Conservation (phyloP, 2,888 invertebrate species). For the Oscheius onirici region DNA sequence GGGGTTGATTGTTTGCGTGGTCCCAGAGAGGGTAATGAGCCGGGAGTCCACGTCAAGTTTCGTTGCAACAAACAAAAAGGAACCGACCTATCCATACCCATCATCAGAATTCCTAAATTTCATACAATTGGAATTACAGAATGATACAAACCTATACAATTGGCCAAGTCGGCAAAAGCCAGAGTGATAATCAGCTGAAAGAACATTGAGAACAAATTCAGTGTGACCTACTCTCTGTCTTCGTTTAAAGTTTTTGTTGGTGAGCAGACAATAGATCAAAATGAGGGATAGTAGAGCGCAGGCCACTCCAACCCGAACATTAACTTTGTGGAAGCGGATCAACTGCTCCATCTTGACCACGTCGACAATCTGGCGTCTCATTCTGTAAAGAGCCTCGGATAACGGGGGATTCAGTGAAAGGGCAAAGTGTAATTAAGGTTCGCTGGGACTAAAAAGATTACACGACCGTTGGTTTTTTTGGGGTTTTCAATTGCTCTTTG, state of each 20-base stretch:
- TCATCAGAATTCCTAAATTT: slow-evolving; percentile 3
- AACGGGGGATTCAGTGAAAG: too few species aligned
- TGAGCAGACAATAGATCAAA: slow-evolving; percentile 15
- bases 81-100: slow-evolving; percentile 10
- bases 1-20: not conserved
- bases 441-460: not conserved
- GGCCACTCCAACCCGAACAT: slow-evolving; percentile 13
- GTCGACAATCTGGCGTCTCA: not conserved
- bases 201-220: not conserved
- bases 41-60: too few species aligned
- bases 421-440: not conserved
- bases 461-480: not conserved
- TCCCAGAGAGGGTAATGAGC: not conserved
- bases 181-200: slow-evolving; percentile 15
- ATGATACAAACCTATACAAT: slow-evolving; percentile 1
- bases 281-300: slow-evolving; percentile 3
- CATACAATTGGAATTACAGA: too few species aligned
- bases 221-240: not conserved
- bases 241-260: slow-evolving; percentile 4
- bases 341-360: slow-evolving; percentile 4
- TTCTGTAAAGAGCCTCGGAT: not conserved
- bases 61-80: not conserved
- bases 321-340: slow-evolving; percentile 1
- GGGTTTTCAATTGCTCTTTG: not conserved
- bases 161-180: slow-evolving; percentile 18